Base-by-base conservation (phyloP, 2,113 vertebrate genomes). In the Stigmatopora argus region DNA sequence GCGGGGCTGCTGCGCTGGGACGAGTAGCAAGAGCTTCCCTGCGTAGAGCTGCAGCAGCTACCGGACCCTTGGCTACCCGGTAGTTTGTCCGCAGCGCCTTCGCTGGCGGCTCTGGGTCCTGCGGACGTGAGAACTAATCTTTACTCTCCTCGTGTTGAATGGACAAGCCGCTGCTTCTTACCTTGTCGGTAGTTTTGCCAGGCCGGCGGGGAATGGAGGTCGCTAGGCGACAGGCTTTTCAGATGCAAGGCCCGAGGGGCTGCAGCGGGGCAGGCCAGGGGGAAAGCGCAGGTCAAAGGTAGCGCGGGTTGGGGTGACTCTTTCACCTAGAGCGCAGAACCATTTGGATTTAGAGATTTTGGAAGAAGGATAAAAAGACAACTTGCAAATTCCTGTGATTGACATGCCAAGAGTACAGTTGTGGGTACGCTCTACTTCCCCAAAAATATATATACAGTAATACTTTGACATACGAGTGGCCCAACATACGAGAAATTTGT, bases 271-370 rank as follows among this genome's bases (percentile, higher is more conserved):
- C 78, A 73, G 2, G 2, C 75, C 66, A 76, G 78, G 56, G 77
- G 84, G 70, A 85, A 88, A 55, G 91, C 81, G 2, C 85, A 89
- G 8, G 62, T 68, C 1, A 76, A 77, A 67, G 78, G 83, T 56
- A 71, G 73, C 14, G 3, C 79, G 31, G 78, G 70, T 47, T 89
- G 90, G 41, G 87, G 75, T 12, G 73, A 81, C 19, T 77, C 71
- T 73, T 89, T 92, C 69, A 97, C 93, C 96, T 98, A 62, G 47
- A 44, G 72, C 46, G 73, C 70, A 83, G 58, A 69, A 21, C 14
- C 73, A 80, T 78, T 77, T 75, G 35, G 45, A 77, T 52, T 65
- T 58, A 66, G 14, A 65, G 65, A 65, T 66, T 78, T 77, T 80
- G 67, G 65, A 65, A 21, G n/a, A n/a, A 19, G 2, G 65, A 31